phyloP scores from a whole-genome alignment of 1,140 invertebrate species.

The Bombus superbus region DNA sequence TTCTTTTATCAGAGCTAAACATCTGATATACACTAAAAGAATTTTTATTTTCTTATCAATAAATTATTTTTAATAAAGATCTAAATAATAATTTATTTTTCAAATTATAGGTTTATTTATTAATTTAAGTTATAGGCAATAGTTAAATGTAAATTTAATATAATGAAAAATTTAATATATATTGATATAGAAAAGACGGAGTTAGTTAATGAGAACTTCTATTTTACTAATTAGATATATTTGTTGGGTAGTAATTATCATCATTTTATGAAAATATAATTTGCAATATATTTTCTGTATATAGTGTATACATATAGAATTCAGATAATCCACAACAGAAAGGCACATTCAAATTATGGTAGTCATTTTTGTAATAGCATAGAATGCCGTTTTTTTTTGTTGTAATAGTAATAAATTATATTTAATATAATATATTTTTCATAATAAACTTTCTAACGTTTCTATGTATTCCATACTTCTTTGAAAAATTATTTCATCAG shows the following conservation, averaged over 20 bases:
- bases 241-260: slow-evolving; percentile 57
- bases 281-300: slow-evolving; percentile 55
- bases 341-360: slow-evolving; percentile 64
- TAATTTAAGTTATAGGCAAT: neutral
- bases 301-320: slow-evolving; percentile 62
- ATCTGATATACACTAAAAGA: neutral
- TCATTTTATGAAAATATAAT: slow-evolving; percentile 65
- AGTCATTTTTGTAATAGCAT: slow-evolving; percentile 46
- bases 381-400: neutral
- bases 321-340: slow-evolving; percentile 62
- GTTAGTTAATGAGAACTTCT: neutral
- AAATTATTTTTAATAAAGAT: neutral
- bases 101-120: neutral
- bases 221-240: slow-evolving; percentile 22
- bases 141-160: slow-evolving; percentile 8
- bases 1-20: neutral
- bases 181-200: neutral
- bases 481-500: neutral
- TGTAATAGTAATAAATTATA: neutral
- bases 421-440: neutral
- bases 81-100: neutral
- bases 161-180: neutral
- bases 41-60: neutral
- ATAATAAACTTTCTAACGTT: neutral
- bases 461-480: neutral